Evolutionary conservation across 2,888 invertebrate genomes (phyloP).

Genomic region (Eupithecia dodoneata): DNA sequence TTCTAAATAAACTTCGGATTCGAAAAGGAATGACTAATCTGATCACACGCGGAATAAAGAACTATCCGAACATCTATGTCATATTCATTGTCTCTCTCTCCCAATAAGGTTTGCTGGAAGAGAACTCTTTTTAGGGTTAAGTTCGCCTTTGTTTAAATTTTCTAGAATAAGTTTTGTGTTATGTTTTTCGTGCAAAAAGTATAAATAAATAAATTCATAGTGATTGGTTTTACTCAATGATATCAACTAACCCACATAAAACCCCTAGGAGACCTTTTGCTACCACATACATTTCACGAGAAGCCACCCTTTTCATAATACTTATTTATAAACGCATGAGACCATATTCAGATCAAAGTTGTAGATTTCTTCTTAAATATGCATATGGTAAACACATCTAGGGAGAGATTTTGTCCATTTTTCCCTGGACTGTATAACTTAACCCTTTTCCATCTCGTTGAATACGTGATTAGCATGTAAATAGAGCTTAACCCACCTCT

Average conservation of each 20-base stretch:
- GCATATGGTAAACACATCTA: conserved; percentile 21
- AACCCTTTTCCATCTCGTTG: conserved; percentile 38
- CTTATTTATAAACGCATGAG: conserved; percentile 3
- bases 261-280: neutral
- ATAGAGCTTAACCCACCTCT: conserved; percentile 40
- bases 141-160: too few relatives aligned
- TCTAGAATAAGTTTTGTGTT: too few relatives aligned
- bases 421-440: conserved; percentile 36
- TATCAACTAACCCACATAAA: neutral
- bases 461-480: conserved; percentile 40
- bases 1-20: neutral
- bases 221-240: neutral
- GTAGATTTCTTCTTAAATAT: conserved; percentile 23
- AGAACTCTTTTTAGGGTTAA: too few relatives aligned
- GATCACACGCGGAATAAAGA: neutral
- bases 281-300: neutral
- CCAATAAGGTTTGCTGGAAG: too few relatives aligned
- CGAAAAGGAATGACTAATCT: neutral
- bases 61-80: neutral
- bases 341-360: conserved; percentile 10
- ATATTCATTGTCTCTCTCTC: too few relatives aligned
- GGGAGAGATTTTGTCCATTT: conserved; percentile 35
- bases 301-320: neutral
- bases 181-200: too few relatives aligned
- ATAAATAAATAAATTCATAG: too few relatives aligned